Percentiles rank a stretch among this genome's conserved stretches.
Evolutionary conservation across 2,888 invertebrate species (phyloP).

Genomic region (Lucinisca nassula): DNA sequence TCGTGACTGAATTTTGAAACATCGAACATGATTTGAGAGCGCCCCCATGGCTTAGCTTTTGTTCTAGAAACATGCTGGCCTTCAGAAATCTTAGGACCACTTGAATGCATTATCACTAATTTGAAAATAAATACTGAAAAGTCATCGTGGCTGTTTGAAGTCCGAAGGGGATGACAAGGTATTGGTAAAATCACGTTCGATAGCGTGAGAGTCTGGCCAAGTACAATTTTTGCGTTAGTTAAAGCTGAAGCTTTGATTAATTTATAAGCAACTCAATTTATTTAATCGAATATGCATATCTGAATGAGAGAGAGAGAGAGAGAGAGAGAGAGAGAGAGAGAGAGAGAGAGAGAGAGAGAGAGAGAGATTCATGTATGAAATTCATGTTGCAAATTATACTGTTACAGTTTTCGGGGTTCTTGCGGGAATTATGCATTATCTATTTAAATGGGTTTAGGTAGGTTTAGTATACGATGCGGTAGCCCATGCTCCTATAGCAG

Average conservation of each 20-base stretch:
- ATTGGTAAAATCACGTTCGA: not conserved
- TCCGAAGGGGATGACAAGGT: not conserved
- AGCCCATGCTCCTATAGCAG: no score
- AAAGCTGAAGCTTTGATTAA: not conserved
- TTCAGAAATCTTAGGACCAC: not conserved
- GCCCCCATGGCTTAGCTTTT: not conserved
- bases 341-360: conserved; percentile 8
- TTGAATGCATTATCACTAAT: not conserved
- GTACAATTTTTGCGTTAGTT: not conserved
- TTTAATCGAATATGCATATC: no score
- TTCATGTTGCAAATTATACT: no score
- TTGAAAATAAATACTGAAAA: not conserved
- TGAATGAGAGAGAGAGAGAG: not conserved
- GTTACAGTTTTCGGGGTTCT: no score
- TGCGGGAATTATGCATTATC: no score
- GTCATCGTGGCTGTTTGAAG: not conserved
- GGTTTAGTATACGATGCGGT: no score
- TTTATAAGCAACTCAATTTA: not conserved
- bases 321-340: conserved; percentile 7
- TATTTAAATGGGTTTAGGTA: no score
- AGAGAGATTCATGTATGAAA: no score
- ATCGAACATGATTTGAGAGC: not conserved
- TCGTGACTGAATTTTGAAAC: not conserved
- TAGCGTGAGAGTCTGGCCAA: not conserved
- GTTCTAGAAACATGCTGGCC: not conserved